Evolutionary conservation across 2,888 invertebrate species (phyloP).

Genomic region (Lysandra coridon): DNA sequence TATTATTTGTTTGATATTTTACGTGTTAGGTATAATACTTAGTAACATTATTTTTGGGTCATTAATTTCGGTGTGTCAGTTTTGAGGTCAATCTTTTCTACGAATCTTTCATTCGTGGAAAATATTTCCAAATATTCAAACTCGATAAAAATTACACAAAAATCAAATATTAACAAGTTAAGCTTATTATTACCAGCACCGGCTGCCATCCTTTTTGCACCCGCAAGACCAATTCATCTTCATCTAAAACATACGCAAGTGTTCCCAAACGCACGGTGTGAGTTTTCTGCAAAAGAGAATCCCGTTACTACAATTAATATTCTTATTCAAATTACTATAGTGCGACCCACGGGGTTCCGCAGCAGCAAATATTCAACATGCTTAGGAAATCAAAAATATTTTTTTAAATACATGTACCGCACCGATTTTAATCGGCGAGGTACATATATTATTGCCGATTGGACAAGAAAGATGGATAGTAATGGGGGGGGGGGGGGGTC

Average conservation of each 20-base stretch:
- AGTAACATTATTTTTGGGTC: too few relatives aligned
- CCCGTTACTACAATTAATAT: neutral
- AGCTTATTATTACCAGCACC: constrained; percentile 54
- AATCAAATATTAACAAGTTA: neutral
- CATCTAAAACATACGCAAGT: constrained; percentile 63
- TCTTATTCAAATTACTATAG: too few relatives aligned
- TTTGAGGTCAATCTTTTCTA: neutral
- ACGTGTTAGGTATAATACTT: too few relatives aligned
- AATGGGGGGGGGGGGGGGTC: too few relatives aligned
- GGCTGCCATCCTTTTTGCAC: constrained; percentile 63
- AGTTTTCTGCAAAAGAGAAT: constrained; percentile 53
- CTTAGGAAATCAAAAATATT: too few relatives aligned
- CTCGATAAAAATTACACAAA: neutral
- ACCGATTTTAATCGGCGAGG: too few relatives aligned
- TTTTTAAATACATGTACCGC: too few relatives aligned
- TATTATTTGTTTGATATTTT: too few relatives aligned
- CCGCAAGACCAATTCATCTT: constrained; percentile 61
- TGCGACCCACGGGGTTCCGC: too few relatives aligned
- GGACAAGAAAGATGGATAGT: too few relatives aligned
- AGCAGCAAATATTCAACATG: too few relatives aligned
- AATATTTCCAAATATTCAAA: neutral
- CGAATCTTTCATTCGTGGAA: neutral
- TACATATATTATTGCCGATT: too few relatives aligned
- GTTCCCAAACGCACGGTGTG: constrained; percentile 58
- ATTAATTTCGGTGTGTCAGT: neutral